These are phyloP conservation scores for Galeopterus variegatus DNA, from an alignment of 2,113 vertebrate genomes.

Conservation along the genomic window DNA sequence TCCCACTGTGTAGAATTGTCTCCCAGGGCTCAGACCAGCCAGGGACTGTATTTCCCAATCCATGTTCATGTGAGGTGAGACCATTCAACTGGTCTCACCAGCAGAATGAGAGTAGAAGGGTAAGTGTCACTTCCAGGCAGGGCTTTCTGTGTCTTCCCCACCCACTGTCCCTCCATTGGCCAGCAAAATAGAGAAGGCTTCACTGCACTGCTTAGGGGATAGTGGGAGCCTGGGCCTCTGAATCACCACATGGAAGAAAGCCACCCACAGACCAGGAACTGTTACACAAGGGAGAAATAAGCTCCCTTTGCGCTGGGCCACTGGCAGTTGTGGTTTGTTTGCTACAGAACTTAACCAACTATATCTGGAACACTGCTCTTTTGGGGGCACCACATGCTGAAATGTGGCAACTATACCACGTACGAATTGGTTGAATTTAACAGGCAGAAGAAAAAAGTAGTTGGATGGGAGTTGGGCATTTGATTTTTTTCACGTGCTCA, in stretches of 20 bases:
- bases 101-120: background rate
- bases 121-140: background rate
- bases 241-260: background rate
- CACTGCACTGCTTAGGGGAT: rapidly evolving
- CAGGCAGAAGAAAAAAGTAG: background rate
- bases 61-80: background rate
- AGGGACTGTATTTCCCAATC: background rate
- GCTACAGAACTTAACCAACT: background rate
- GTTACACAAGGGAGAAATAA: background rate
- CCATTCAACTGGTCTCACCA: background rate
- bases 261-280: background rate
- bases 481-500: background rate
- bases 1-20: no score
- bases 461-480: background rate
- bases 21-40: background rate
- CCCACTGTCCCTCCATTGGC: no score
- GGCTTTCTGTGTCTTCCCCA: background rate
- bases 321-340: background rate
- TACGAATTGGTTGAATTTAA: background rate
- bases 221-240: background rate
- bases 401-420: background rate
- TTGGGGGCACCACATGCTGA: background rate
- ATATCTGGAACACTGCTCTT: background rate
- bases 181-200: no score
- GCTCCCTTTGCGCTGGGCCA: background rate